These are phyloP conservation scores for Dicentrarchus labrax DNA, from an alignment of 2,113 vertebrate species.

Conservation along the genomic window DNA sequence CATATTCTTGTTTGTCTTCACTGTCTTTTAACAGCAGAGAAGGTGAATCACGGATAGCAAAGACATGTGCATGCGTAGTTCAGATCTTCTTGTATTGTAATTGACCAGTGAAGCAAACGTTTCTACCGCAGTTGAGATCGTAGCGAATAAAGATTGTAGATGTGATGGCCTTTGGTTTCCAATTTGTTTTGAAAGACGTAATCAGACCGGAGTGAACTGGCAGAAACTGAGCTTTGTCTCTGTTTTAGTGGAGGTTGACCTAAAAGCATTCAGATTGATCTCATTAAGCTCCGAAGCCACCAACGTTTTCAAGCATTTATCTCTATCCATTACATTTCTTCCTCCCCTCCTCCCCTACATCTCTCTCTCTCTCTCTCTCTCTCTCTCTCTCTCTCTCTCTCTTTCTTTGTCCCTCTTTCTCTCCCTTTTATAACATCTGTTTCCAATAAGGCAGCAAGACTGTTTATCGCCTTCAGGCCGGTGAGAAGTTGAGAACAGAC, in stretches of 20 bases:
- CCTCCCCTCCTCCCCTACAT: background rate
- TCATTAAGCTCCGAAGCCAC: slow-evolving; percentile 8
- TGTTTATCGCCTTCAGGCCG: slow-evolving; percentile 66
- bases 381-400: background rate
- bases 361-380: background rate
- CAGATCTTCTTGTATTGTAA: background rate
- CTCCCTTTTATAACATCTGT: slow-evolving; percentile 68
- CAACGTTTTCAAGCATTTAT: background rate
- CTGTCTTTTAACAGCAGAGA: background rate
- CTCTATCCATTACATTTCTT: background rate
- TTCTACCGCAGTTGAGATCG: too few species aligned
- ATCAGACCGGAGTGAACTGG: slow-evolving; percentile 4
- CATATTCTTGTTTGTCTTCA: background rate
- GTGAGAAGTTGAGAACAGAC: slow-evolving; percentile 71
- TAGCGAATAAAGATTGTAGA: background rate
- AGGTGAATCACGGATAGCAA: background rate
- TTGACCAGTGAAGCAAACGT: background rate
- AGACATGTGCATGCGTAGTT: background rate
- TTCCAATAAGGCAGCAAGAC: slow-evolving; percentile 63
- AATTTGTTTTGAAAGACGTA: background rate
- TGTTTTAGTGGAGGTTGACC: slow-evolving; percentile 15
- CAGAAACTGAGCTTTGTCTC: background rate
- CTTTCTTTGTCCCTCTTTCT: background rate
- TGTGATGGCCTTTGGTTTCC: background rate
- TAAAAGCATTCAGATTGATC: slow-evolving; percentile 23